Percentiles rank a stretch among this genome's conserved stretches.
phyloP scores from a whole-genome alignment of 2,888 invertebrate genomes.

The Serrognathus titanus region DNA sequence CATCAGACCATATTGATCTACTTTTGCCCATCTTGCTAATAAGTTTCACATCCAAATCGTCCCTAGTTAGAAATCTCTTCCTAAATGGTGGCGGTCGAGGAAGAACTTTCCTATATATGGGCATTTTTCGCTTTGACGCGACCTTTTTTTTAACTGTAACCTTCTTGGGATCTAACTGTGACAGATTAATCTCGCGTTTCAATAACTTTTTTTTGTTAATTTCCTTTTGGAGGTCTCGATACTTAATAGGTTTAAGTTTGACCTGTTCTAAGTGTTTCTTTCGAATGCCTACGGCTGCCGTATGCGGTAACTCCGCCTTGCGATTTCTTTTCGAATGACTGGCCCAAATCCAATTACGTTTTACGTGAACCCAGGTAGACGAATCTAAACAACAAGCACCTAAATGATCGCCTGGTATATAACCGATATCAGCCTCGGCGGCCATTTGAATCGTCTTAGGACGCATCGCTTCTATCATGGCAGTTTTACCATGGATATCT shows the following conservation, averaged over 20 bases:
- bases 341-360: conserved; percentile 62
- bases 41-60: conserved; percentile 63
- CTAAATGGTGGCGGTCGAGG: conserved; percentile 13
- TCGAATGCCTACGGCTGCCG: conserved; percentile 6
- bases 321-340: conserved; percentile 12
- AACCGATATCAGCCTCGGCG: conserved; percentile 52
- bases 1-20: conserved; percentile 61
- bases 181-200: neutral
- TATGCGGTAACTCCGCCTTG: neutral
- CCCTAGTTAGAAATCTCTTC: conserved; percentile 45
- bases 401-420: conserved; percentile 67
- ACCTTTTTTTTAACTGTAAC: neutral
- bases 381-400: conserved; percentile 75
- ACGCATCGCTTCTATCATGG: conserved; percentile 48
- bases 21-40: conserved; percentile 59
- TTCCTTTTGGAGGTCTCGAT: conserved; percentile 13
- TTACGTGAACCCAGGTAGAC: conserved; percentile 62
- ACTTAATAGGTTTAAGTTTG: conserved; percentile 20
- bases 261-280: conserved; percentile 22
- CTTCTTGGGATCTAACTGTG: conserved; percentile 14
- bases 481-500: conserved; percentile 49
- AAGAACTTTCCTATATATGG: conserved; percentile 15
- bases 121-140: neutral
- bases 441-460: conserved; percentile 51
- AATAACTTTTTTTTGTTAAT: conserved; percentile 10